Base-by-base conservation (phyloP, 2,888 invertebrate species). In the Balanococcus diminutus region DNA sequence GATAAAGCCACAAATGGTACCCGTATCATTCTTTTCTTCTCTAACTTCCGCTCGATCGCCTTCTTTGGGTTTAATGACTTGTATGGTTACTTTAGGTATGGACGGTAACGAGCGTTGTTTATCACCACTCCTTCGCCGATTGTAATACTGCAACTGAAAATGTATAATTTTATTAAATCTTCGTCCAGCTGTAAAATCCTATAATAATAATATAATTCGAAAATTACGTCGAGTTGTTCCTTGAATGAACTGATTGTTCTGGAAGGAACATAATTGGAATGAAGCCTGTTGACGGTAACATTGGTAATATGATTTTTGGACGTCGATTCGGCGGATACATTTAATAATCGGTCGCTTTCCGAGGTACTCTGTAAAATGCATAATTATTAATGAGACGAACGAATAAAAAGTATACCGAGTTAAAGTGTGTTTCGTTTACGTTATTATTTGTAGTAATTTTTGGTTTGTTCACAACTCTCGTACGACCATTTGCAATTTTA, bases 191-290 rank as follows among this genome's bases (percentile, higher is more conserved):
- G 6, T 2, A 61, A 19, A 61, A 4, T 8, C 9, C 28, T 56
- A 56, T 1, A 56, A 36, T 36, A 36, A 22, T 8, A 56, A 22
- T 22, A 56, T 2, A 67, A 67, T 16, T 31, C 25, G 25, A 3
- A 61, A 82, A 51, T 90, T 89, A 91, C 91, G 88, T 91, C 91
- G 84, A 91, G 88, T 88, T 91, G 91, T 28, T 90, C 91, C 88
- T 91, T 90, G 86, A 91, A 91, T 25, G 87, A 87, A 81, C 86
- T 85, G 14, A 85, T 22, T 46, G 51, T 46, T 85, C 85, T 39
- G 28, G 85, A 75, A 31, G 39, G 42, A 46, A 31, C 46, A 79
- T 85, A 75, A 79, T 31, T 79, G 32, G 75, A 36, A 32, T 36
- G 36, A 19, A 79, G 16, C 19, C 75, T 79, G 36, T 79, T 79